Percentiles rank a stretch among this genome's conserved stretches.
These are phyloP conservation scores for Microctenopoma lineatum DNA, from an alignment of 2,797 vertebrate species.

Conservation along the genomic window DNA sequence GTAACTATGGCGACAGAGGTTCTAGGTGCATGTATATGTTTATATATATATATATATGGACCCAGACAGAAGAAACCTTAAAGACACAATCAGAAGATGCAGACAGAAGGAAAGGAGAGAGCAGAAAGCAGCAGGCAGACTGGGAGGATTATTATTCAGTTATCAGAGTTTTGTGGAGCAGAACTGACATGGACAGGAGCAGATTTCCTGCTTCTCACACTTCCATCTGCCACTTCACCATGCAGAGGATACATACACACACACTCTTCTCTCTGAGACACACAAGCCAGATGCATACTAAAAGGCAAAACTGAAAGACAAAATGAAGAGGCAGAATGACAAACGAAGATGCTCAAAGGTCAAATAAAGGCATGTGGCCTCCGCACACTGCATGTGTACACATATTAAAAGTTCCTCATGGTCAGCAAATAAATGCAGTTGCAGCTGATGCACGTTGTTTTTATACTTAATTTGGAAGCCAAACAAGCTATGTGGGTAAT, in stretches of 20 bases:
- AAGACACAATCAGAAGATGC: constrained; percentile 58
- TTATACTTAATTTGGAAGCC: constrained; percentile 11
- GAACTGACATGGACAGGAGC: constrained; percentile 86
- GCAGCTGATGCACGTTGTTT: constrained; percentile 16
- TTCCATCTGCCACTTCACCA: constrained; percentile 84
- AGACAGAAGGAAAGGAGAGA: constrained; percentile 35
- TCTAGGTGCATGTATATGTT: too few relatives aligned
- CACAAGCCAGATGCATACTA: constrained; percentile 30
- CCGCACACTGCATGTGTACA: neutral
- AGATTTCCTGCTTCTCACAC: constrained; percentile 86
- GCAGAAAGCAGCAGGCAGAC: constrained; percentile 66
- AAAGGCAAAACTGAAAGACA: constrained; percentile 12
- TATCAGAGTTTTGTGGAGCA: constrained; percentile 85
- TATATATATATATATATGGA: too few relatives aligned
- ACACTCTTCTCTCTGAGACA: constrained; percentile 27
- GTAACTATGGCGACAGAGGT: too few relatives aligned
- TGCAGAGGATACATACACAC: constrained; percentile 71
- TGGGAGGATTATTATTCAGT: constrained; percentile 85
- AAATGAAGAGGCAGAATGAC: constrained; percentile 8
- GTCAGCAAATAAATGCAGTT: constrained; percentile 18
- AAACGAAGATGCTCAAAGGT: constrained; percentile 30
- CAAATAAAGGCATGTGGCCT: constrained; percentile 15
- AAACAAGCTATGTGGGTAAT: constrained; percentile 26
- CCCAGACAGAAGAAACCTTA: constrained; percentile 44
- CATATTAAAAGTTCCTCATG: constrained; percentile 9